Base-by-base conservation (phyloP, 2,797 vertebrate species). In the Yasuhikotakia modesta region DNA sequence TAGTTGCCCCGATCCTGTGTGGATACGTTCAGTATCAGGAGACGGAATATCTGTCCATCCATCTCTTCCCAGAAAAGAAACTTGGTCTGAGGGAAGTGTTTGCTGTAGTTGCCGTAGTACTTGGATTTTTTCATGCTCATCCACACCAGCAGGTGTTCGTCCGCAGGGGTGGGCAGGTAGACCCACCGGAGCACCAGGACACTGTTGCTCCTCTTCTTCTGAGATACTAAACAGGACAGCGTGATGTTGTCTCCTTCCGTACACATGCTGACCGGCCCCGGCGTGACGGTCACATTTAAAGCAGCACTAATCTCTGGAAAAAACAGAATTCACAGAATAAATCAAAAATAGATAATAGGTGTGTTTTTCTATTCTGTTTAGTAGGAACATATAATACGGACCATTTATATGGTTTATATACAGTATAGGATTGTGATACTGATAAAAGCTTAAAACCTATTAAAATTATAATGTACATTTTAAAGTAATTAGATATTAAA, bases 151-250 rank as follows among this genome's bases (percentile, higher is more conserved):
- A 97, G 89, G 72, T 92, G 89, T 79, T 96, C 96, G 17, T 79
- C 87, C 24, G 84, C 73, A 16, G 89, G 76, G 0, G 89, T 89
- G 2, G 92, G 90, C 0, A 95, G 89, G 0, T 95, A 96, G 83
- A 97, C 90, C 97, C 97, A 99, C 71, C 95, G 94, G 45, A 98
- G 93, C 12, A 96, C 95, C 86, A 99, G 90, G 39, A 95, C 80
- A 58, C 95, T 98, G 89, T 89, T 94, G 73, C 76, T 93, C 85
- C 93, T 93, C 86, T 94, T 96, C 84, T 91, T 95, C 86, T 99
- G 95, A 85, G 96, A 96, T 69, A 99, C 89, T 1, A 95, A 92
- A 86, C 97, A 99, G 85, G 94, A 95, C 61, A 99, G 89, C 0
- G 95, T 97, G 48, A 96, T 87, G 87, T 98, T 97, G 64, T 96